Base-by-base conservation (phyloP, 2,797 vertebrate genomes). In the Tamandua tetradactyla region DNA sequence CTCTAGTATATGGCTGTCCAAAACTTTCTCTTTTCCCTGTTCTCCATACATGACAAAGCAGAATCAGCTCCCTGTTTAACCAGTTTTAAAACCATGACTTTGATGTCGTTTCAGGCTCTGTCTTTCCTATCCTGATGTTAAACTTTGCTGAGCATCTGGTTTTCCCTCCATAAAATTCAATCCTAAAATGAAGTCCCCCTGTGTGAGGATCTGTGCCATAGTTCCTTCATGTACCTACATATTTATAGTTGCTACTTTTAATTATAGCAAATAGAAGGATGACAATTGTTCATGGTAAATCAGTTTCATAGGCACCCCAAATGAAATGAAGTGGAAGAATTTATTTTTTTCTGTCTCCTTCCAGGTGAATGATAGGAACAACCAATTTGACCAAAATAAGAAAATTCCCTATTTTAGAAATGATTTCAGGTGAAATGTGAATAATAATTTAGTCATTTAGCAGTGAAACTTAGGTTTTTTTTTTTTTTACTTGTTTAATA, bases 151-250 rank as follows among this genome's bases (percentile, higher is more conserved):
- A 94, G 30, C 18, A 32, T 90, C 49, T 52, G n/a, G 55, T 94
- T 92, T 52, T 79, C 4, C 44, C 32, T 83, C 12, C 85, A 49
- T 95, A 80, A 94, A 61, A 59, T 61, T 35, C 79, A 89, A 78
- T 37, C 37, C 64, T 47, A 79, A 87, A 95, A 71, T 92, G 49
- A 87, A 89, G 40, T 17, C 66, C 27, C 47, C 49, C 37, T 12
- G 14, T 92, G 18, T 47, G 75, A 91, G 59, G 10, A 42, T 91
- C 42, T 91, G 20, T 87, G 47, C 25, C 59, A 66, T n/a, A 78
- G 35, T 96, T 94, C 22, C 42, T 95, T 95, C 35, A 86, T 49
- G 15, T 94, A 55, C 49, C 57, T 95, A 78, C 14, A 66, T 93
- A 81, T 82, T 92, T 89, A 81, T 4, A 79, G 5, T 71, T 91